Percentiles rank a stretch among this genome's conserved stretches.
These are phyloP conservation scores for Philopedon plagiatum DNA, from an alignment of 2,888 invertebrate genomes.

Conservation along the genomic window DNA sequence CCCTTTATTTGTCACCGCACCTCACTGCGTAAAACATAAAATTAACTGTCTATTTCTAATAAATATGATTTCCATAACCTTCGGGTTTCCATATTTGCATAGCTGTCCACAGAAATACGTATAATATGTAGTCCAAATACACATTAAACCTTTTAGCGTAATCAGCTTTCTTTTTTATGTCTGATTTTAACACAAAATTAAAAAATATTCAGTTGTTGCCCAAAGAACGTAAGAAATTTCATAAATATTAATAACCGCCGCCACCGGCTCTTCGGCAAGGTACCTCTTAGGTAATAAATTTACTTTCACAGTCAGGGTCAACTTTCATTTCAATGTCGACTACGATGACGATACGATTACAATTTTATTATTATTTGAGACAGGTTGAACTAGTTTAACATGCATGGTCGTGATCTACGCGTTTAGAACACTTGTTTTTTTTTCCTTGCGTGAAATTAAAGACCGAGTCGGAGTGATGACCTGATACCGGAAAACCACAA, in stretches of 20 bases:
- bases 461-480: too few relatives aligned
- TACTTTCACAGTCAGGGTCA: conserved; percentile 52
- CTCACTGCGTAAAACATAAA: too few relatives aligned
- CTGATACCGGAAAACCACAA: too few relatives aligned
- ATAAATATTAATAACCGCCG: conserved; percentile 13
- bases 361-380: conserved; percentile 11
- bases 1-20: too few relatives aligned
- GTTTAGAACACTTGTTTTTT: background rate
- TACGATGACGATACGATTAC: conserved; percentile 20
- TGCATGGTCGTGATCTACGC: background rate
- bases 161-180: background rate
- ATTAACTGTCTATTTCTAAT: too few relatives aligned
- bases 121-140: too few relatives aligned
- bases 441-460: too few relatives aligned
- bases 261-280: background rate
- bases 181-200: background rate
- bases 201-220: background rate
- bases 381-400: conserved; percentile 32
- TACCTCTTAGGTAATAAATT: conserved; percentile 41
- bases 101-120: too few relatives aligned
- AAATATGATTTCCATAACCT: too few relatives aligned
- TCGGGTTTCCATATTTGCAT: too few relatives aligned
- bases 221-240: background rate
- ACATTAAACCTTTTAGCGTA: too few relatives aligned
- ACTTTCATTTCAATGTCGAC: conserved; percentile 49